Conservation (phyloP, 1,140 invertebrate genomes). For the Saccostrea cuccullata region DNA sequence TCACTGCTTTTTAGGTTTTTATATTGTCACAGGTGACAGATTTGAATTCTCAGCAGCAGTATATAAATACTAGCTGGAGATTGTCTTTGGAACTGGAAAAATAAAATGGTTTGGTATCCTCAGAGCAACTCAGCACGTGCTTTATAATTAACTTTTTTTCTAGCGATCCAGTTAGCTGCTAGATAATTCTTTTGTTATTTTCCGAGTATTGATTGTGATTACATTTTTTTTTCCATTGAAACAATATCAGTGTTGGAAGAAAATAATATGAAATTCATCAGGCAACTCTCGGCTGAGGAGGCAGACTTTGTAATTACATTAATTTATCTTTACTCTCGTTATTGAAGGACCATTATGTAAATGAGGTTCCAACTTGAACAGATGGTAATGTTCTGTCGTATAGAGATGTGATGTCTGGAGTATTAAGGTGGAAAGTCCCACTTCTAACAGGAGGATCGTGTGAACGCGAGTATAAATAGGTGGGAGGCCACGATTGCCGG, state of each 20-base stretch:
- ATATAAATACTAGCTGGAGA: background rate
- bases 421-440: background rate
- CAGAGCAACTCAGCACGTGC: background rate
- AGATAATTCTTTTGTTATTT: constrained; percentile 25
- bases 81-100: background rate
- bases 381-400: background rate
- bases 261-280: constrained; percentile 2
- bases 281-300: background rate
- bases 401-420: background rate
- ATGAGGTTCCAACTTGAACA: background rate
- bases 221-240: background rate
- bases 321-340: background rate
- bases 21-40: constrained; percentile 6
- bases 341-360: constrained; percentile 20
- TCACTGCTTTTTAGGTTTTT: background rate
- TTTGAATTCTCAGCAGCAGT: background rate
- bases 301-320: constrained; percentile 20
- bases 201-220: constrained; percentile 12
- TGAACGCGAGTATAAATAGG: background rate
- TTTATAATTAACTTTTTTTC: constrained; percentile 17
- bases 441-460: background rate
- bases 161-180: constrained; percentile 8
- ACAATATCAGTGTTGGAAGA: constrained; percentile 9
- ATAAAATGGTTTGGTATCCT: background rate
- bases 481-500: background rate